Evolutionary conservation across 2,888 invertebrate species (phyloP).

Genomic region (Cotesia congregata): DNA sequence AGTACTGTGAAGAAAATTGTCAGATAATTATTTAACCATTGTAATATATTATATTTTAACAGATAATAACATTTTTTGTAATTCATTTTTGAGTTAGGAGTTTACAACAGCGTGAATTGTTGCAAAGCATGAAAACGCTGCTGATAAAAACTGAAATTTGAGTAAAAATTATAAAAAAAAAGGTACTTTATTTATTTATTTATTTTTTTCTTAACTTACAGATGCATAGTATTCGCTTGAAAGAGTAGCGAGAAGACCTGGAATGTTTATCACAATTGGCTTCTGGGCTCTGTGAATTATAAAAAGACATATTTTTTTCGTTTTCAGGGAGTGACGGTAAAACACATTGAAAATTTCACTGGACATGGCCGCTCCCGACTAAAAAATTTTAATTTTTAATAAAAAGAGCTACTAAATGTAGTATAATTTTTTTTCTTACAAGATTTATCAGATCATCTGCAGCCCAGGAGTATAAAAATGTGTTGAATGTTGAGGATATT

Average conservation of each 20-base stretch:
- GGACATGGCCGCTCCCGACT: too few relatives aligned
- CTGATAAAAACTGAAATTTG: slow-evolving; percentile 47
- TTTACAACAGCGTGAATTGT: slow-evolving; percentile 44
- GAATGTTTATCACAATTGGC: background rate
- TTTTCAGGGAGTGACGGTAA: background rate
- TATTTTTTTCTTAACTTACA: background rate
- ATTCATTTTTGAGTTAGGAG: background rate
- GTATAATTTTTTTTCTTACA: too few relatives aligned
- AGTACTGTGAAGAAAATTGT: too few relatives aligned
- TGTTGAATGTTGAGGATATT: slow-evolving; percentile 29
- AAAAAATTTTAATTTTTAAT: too few relatives aligned
- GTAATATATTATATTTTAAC: too few relatives aligned
- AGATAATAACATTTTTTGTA: too few relatives aligned
- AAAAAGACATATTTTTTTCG: background rate
- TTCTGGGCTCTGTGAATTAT: background rate
- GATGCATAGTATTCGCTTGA: background rate
- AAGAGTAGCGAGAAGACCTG: background rate
- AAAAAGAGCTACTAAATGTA: too few relatives aligned
- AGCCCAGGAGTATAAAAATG: slow-evolving; percentile 46
- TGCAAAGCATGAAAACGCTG: slow-evolving; percentile 49
- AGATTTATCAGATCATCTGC: slow-evolving; percentile 44
- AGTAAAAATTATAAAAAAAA: background rate
- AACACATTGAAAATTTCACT: background rate
- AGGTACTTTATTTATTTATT: background rate
- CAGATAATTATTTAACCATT: too few relatives aligned